Base-by-base conservation (phyloP, 2,113 vertebrate species). In the Antigone vipio region DNA sequence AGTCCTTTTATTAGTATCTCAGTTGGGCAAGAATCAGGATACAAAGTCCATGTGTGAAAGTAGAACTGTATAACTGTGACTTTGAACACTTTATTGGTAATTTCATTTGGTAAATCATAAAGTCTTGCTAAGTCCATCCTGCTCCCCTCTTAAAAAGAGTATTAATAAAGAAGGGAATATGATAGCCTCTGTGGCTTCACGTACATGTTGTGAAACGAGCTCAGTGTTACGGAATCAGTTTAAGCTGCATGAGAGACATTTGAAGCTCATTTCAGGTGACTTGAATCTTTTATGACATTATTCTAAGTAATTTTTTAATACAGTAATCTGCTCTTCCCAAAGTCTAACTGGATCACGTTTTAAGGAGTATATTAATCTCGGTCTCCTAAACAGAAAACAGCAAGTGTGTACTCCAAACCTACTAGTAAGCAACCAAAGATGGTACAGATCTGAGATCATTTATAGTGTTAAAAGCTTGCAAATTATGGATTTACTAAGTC, bases 191-290 rank as follows among this genome's bases (percentile, higher is more conserved):
- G 1, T 35, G 50, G 49, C 56, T 50, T 96, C n/a, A 3, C 0
- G 2, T 34, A 23, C 12, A 2, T 5, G 10, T 38, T 77, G 29
- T 66, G 47, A 35, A 55, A 22, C 56, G 45, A 91, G n/a, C 49
- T 76, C 0, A 0, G 49, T 81, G 21, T 68, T 77, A 56, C 0
- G 0, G 52, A 45, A 11, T 64, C 40, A 16, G 44, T 29, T 17
- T 67, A 40, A 67, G 26, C 45, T 81, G 52, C 5, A 1, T 62
- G 18, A 82, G 32, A 67, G 27, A 35, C 8, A 26, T 66, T 58
- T 38, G 74, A 62, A 87, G 38, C 60, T 84, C 45, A 71, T 86
- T 93, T 92, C 13, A 6, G 71, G 15, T 9, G 1, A 68, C 15
- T 83, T 0, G 1, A 79, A 75, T 68, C 64, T 56, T 69, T 81